phyloP scores from a whole-genome alignment of 1,140 invertebrate genomes.

The Cydia amplana region DNA sequence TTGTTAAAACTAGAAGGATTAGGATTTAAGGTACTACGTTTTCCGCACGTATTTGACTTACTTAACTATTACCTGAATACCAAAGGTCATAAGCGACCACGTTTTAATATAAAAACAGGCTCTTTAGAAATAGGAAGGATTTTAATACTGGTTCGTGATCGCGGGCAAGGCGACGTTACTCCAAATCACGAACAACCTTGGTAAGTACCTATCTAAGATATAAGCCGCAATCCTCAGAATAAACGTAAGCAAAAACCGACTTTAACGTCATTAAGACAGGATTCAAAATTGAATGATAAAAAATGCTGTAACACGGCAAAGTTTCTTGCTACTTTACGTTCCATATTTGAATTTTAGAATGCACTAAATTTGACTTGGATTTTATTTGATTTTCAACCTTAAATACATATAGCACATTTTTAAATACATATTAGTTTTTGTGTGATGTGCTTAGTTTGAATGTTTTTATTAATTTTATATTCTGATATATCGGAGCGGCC shows the following conservation, averaged over 20 bases:
- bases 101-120: not conserved
- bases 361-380: not conserved
- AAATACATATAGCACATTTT: not conserved
- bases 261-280: not conserved
- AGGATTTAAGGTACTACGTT: not conserved
- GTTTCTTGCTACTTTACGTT: not conserved
- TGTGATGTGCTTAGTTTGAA: not conserved
- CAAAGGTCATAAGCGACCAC: not conserved
- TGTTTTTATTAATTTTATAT: not conserved
- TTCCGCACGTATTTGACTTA: not conserved
- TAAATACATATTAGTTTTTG: not conserved
- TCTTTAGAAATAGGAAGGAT: not conserved
- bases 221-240: not conserved
- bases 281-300: not conserved
- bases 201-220: not conserved
- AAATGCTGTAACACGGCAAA: not conserved
- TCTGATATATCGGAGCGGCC: too few relatives aligned
- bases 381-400: not conserved
- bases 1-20: not conserved
- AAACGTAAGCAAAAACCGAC: not conserved
- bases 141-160: not conserved
- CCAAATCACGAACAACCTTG: conserved; percentile 6
- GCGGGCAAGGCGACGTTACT: not conserved
- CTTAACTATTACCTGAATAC: not conserved
- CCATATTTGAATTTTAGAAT: not conserved